Base-by-base conservation (phyloP, 1,140 invertebrate genomes). In the Steinernema khuongi region DNA sequence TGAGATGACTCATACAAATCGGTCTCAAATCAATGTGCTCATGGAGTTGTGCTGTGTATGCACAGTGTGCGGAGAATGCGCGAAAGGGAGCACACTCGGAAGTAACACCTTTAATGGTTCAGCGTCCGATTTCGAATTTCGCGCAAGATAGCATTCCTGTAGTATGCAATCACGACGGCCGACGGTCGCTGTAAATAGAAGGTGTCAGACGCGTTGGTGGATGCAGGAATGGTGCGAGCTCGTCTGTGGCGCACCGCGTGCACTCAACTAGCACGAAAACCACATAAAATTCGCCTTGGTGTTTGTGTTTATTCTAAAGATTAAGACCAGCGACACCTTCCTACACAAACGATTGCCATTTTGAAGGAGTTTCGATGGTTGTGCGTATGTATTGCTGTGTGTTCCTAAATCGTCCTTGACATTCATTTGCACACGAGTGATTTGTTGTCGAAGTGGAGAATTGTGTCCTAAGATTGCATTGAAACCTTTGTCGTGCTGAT, bases 221-320 rank as follows among this genome's bases (percentile, higher is more conserved):
- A 60, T 60, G 50, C 50, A 60, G 50, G 50, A 7, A 60, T 14
- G 22, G 19, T 60, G 50, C 2, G 50, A 26, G 50, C 50, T 22
- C 50, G 11, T 60, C 22, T 60, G 50, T 22, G 50, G 11, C 22
- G 50, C 26, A 7, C 19, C 4, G 11, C 50, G 50, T 26, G 50
- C 50, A 26, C 22, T 60, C 11, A 26, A 60, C 50, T 26, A 60
- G 50, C 50, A 22, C 50, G 50, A 60, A 60, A 60, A 60, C 14
- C 50, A 60, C 50, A 60, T 60, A 60, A 60, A 60, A 60, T n/a
- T 60, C 50, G 50, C 14, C 19, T 26, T 2, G 50, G n/a, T n/a
- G 4, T 60, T 60, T 26, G 50, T 60, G 50, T 60, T 60, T 60
- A 60, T 60, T 60, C 26, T 60, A 60, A 60, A 14, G 50, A 60